phyloP scores from a whole-genome alignment of 2,888 invertebrate species.

The Stomorhina lunata region DNA sequence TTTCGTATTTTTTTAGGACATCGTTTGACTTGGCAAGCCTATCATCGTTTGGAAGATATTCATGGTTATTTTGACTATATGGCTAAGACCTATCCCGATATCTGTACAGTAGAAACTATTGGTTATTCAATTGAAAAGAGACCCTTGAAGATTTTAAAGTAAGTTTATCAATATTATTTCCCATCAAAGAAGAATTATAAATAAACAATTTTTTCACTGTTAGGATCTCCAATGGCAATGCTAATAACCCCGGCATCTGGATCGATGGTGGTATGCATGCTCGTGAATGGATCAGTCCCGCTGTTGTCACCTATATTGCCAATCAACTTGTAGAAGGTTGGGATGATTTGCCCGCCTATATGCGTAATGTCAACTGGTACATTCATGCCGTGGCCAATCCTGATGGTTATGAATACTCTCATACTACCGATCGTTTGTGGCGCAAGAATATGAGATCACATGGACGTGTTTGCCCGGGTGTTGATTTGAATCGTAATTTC shows the following conservation, averaged over 20 bases:
- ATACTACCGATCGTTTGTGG: slow-evolving; percentile 90
- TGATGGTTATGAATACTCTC: slow-evolving; percentile 93
- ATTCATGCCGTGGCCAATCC: slow-evolving; percentile 89
- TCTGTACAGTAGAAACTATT: slow-evolving; percentile 86
- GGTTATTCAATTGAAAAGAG: slow-evolving; percentile 88
- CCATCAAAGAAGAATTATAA: background rate
- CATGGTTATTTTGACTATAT: slow-evolving; percentile 87
- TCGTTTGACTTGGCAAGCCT: slow-evolving; percentile 88
- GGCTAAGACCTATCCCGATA: slow-evolving; percentile 85
- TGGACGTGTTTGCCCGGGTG: slow-evolving; percentile 85
- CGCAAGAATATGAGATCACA: slow-evolving; percentile 85
- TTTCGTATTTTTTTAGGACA: slow-evolving; percentile 73
- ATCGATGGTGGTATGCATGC: slow-evolving; percentile 91
- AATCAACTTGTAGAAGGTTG: slow-evolving; percentile 86
- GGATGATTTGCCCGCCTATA: slow-evolving; percentile 83
- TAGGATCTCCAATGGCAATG: slow-evolving; percentile 86
- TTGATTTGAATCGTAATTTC: slow-evolving; percentile 93
- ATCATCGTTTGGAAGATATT: slow-evolving; percentile 86
- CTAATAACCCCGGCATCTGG: slow-evolving; percentile 85
- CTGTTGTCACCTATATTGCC: slow-evolving; percentile 88
- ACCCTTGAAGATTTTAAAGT: slow-evolving; percentile 84
- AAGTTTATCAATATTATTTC: slow-evolving; percentile 58
- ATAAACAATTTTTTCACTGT: background rate
- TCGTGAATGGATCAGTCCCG: slow-evolving; percentile 93
- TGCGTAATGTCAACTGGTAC: slow-evolving; percentile 91